Evolutionary conservation across 1,140 invertebrate species (phyloP), one percentile per base, ranked within the genome.

Genomic region (Ericerus pela): DNA sequence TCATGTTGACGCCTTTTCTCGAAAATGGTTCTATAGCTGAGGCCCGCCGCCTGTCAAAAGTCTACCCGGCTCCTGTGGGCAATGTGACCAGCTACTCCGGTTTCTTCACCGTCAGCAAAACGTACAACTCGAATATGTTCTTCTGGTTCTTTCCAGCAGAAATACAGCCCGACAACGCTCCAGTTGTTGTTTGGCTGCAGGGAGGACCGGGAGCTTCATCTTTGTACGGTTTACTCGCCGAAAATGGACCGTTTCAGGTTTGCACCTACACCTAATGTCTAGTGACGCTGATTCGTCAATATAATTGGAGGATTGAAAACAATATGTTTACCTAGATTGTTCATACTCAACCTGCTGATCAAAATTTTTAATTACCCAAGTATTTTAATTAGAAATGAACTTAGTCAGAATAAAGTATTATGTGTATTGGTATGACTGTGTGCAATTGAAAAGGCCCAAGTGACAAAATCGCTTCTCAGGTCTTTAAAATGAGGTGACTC

Each of bases 141-240:
- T 85, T 87, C 67, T 86, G 83, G 83, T 85, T 80, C 65, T 85
- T 85, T 62, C 80, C 81, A 24, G 71, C 80, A 0, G 69, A 60
- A 67, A 63, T 2, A 63, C 67, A 41, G 64, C 65, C 55, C 31
- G 66, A 38, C 11, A 55, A 66, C 26, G 75, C 76, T 4, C 84
- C 84, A 8, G 73, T 87, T 4, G 56, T 85, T 5, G 63, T 88
- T 18, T 88, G 84, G 84, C 70, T 87, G 11, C 82, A 88, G 73
- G 85, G 84, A 37, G 79, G 85, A 0, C 85, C 84, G 1, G 84
- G 85, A 1, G 72, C 75, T 0, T 70, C 74, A 3, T 84, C 82
- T 0, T 62, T 87, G n/a, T 82, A 81, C 62, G 83, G 81, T 0
- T 67, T 87, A 6, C 88, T 88, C 67, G 72, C 73, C 1, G 84